A percentile compares a stretch with the other conserved stretches of the same genome.
phyloP scores from a whole-genome alignment of 1,140 invertebrate species.

The Philaenus spumarius region DNA sequence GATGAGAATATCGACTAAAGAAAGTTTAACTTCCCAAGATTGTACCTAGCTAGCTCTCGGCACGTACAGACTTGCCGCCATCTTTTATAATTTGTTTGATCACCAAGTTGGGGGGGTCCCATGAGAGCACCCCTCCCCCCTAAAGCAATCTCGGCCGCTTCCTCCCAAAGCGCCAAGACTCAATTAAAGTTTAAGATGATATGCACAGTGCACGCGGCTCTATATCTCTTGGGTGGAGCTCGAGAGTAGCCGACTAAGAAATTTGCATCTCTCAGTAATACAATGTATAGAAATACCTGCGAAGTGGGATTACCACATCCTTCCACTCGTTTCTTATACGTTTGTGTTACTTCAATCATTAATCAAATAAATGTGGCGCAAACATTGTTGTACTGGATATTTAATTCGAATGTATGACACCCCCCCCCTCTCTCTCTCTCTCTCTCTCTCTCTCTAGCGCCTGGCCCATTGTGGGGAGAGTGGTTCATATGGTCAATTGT shows the following conservation, averaged over 20 bases:
- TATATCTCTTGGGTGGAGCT: slow-evolving; percentile 19
- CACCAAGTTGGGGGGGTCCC: slow-evolving; percentile 34
- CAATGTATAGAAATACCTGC: neutral
- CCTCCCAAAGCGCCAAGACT: slow-evolving; percentile 49
- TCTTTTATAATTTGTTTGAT: slow-evolving; percentile 40
- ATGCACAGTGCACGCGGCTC: slow-evolving; percentile 44
- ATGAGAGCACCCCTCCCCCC: slow-evolving; percentile 38
- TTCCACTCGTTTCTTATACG: too few species aligned
- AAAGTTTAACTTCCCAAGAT: too few species aligned
- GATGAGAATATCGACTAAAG: too few species aligned
- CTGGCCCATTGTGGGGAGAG: too few species aligned
- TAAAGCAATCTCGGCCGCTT: slow-evolving; percentile 48
- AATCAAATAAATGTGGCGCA: too few species aligned
- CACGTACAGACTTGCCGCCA: slow-evolving; percentile 23
- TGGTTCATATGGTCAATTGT: too few species aligned
- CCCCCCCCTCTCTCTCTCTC: too few species aligned
- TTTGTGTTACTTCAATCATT: too few species aligned
- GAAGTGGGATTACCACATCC: too few species aligned
- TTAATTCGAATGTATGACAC: too few species aligned
- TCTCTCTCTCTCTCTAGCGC: too few species aligned
- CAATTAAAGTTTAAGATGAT: slow-evolving; percentile 66
- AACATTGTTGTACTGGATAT: too few species aligned
- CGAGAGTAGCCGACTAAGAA: slow-evolving; percentile 4
- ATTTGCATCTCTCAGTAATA: slow-evolving; percentile 8
- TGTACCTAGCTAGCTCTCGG: neutral